Base-by-base conservation (phyloP, 2,888 invertebrate genomes). In the Calliopum simillimum region DNA sequence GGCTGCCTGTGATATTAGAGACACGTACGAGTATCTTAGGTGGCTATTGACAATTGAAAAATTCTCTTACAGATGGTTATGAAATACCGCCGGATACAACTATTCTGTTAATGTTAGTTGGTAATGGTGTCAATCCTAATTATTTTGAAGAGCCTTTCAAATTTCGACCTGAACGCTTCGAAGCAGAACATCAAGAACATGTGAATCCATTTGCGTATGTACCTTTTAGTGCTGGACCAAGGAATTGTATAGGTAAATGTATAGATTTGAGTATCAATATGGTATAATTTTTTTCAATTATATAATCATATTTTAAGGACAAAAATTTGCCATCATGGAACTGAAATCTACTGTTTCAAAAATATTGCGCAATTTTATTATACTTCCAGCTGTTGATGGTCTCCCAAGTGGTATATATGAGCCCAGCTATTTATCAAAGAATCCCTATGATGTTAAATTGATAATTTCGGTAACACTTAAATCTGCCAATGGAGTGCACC, bases 151-250 rank as follows among this genome's bases (percentile, higher is more conserved):
- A 76, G 14, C 84, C 83, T 1, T 76, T 71, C 44, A 78, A 78
- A 25, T 82, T 85, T 71, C 74, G 77, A 14, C 91, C 91, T 0
- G 89, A 89, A 63, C 80, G 84, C n/a, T 85, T 82, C 68, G 75
- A 76, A 21, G 8, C 62, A 0, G 49, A 70, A 1, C 66, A 75
- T 8, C 74, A 74, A 3, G 69, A 66, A 1, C 51, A 75, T 3
- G 71, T 76, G 1, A 78, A 86, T 76, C 86, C 88, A 0, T 90
- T 88, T 76, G 86, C 87, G 21, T 90, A 87, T 84, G 81, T 91
- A 4, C 88, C 90, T 0, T 91, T 91, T 69, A 91, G 91, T 77
- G 90, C 77, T 88, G 89, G 71, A 55, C 74, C 75, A 21, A 70
- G 73, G 25, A 64, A 69, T 13, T 71, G 63, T 25, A 78, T 80